Evolutionary conservation across 2,888 invertebrate genomes (phyloP), one percentile per base, ranked within the genome.

Genomic region (Neuroscelio doddi): DNA sequence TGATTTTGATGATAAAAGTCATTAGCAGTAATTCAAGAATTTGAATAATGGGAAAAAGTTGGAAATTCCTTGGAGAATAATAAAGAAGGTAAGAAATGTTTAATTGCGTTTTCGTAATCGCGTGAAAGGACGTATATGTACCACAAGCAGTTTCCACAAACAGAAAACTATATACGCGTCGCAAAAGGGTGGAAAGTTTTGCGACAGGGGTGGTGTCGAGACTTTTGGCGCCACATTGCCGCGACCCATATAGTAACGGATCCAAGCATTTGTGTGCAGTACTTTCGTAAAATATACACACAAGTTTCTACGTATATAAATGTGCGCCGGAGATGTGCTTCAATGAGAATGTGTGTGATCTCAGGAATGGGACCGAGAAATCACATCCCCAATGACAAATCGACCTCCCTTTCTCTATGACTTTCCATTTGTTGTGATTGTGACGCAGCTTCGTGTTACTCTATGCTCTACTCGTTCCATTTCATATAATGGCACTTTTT

Each of bases 171-270:
- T 56, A 63, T 46, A 45, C 49, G 64, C 61, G 52, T 50, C 47
- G 55, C 47, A 52, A 64, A 58, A 62, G 57, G 68, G 64, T 58
- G 62, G 62, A 58, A 64, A 64, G 56, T 64, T 68, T 65, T 46
- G 51, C 56, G 45, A 58, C 32, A 49, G 57, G 62, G 59, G 59
- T 50, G 59, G 64, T 68, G 77, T 70, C 77, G 69, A 71, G 76
- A 74, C 74, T 74, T 75, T 75, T 75, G 81, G 81, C 80, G 81
- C 80, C 81, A 77, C 75, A 70, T 72, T 70, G 77, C 73, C 75
- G 74, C 77, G 80, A 79, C 78, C 80, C 74, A 80, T 78, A 80
- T 80, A 79, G 75, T 73, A 73, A 74, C 70, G 51, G 49, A 50
- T 42, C 42, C 46, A 21, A 59, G 65, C 59, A 62, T 15, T 36